Evolutionary conservation across 2,113 vertebrate species (phyloP).

Genomic region (Cnemophilus loriae): DNA sequence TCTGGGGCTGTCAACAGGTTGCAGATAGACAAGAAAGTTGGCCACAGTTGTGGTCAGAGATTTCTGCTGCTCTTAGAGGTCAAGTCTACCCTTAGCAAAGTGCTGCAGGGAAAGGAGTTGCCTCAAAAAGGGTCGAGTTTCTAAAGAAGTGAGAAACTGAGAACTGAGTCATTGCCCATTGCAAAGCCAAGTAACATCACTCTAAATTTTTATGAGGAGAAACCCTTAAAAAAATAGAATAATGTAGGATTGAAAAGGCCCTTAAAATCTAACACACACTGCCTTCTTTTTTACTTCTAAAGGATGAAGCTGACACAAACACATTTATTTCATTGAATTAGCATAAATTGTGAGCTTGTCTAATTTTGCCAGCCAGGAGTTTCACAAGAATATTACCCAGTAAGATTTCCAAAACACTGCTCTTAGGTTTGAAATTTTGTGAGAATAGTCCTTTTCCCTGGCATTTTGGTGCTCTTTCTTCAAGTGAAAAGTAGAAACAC

Average conservation of each 20-base stretch:
- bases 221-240: neutral
- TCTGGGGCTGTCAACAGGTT: neutral
- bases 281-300: neutral
- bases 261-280: neutral
- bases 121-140: neutral
- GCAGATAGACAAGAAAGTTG: neutral
- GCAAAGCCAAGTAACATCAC: neutral
- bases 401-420: neutral
- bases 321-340: neutral
- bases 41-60: neutral
- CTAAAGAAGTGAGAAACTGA: neutral
- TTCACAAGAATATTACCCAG: neutral
- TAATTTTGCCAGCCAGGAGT: neutral
- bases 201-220: neutral
- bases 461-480: neutral
- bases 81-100: neutral
- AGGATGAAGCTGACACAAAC: neutral
- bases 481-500: neutral
- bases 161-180: neutral
- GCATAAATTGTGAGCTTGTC: neutral
- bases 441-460: neutral
- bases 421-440: neutral
- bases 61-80: neutral
- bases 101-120: neutral
- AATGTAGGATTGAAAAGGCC: neutral